A percentile compares a stretch with the other conserved stretches of the same genome.
These are phyloP conservation scores for Gymnoscopelus microlampas DNA, from an alignment of 2,797 vertebrate species.

Conservation along the genomic window DNA sequence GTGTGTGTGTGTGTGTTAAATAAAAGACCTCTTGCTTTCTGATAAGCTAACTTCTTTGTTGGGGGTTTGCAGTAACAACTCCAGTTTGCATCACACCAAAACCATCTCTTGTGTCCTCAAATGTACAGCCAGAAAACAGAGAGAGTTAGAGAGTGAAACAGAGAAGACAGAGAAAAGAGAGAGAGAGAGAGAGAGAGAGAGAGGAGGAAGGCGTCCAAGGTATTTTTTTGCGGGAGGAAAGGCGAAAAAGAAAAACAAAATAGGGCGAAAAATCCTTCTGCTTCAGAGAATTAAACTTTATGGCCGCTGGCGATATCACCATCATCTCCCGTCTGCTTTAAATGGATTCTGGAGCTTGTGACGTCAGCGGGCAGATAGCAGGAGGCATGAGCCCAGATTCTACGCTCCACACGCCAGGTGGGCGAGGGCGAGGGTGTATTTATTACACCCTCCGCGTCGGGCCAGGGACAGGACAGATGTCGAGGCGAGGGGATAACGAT, in stretches of 20 bases:
- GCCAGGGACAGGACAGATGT: slow-evolving; percentile 59
- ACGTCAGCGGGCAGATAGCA: slow-evolving; percentile 57
- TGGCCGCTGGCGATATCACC: slow-evolving; percentile 42
- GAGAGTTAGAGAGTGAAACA: too few relatives aligned
- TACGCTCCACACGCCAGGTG: slow-evolving; percentile 33
- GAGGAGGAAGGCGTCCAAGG: slow-evolving; percentile 16
- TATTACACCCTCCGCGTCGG: not conserved
- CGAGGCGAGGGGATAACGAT: slow-evolving; percentile 38
- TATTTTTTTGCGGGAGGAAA: not conserved
- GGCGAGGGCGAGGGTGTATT: slow-evolving; percentile 26
- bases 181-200: not conserved
- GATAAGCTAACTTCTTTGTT: not conserved
- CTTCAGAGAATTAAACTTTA: slow-evolving; percentile 68
- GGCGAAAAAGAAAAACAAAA: slow-evolving; percentile 15
- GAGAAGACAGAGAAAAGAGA: too few relatives aligned
- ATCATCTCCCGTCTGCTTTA: slow-evolving; percentile 45
- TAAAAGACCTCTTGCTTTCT: too few relatives aligned
- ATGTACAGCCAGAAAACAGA: not conserved
- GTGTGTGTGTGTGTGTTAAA: not conserved
- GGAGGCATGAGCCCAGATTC: slow-evolving; percentile 64
- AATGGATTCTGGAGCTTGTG: slow-evolving; percentile 59
- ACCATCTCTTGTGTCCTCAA: slow-evolving; percentile 19
- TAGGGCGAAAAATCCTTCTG: slow-evolving; percentile 31
- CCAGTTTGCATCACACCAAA: slow-evolving; percentile 32
- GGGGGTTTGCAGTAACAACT: not conserved